Evolutionary conservation across 1,140 invertebrate species (phyloP).

Genomic region (Holotrichia oblita): DNA sequence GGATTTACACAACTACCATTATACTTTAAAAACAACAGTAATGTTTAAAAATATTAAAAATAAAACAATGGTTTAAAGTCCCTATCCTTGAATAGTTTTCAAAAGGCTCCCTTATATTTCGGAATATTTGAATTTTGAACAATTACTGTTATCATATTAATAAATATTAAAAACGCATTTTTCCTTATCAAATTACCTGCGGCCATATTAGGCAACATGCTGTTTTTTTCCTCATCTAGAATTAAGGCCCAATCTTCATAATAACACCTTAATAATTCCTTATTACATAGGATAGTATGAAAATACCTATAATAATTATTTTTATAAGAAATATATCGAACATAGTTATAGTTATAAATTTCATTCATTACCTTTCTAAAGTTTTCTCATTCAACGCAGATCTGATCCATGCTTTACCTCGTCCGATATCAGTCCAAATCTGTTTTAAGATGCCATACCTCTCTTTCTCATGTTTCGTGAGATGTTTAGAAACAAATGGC

Average conservation of each 20-base stretch:
- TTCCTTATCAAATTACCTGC: slow-evolving; percentile 68
- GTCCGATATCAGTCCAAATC: slow-evolving; percentile 82
- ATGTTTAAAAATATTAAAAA: no score
- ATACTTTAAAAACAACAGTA: no score
- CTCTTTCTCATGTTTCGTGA: slow-evolving; percentile 89
- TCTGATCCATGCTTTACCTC: slow-evolving; percentile 87
- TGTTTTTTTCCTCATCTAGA: slow-evolving; percentile 77
- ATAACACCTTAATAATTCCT: slow-evolving; percentile 71
- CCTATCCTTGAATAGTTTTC: no score
- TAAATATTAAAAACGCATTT: no score
- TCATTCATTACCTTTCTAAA: slow-evolving; percentile 73
- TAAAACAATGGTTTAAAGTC: no score
- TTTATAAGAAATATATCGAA: slow-evolving; percentile 48
- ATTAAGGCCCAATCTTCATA: slow-evolving; percentile 89
- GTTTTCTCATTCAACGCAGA: slow-evolving; percentile 89
- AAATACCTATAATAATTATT: slow-evolving; percentile 66
- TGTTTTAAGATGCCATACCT: slow-evolving; percentile 82
- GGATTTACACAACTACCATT: no score
- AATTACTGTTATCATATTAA: neutral
- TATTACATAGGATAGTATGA: slow-evolving; percentile 76
- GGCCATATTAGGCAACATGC: slow-evolving; percentile 81
- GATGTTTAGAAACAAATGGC: slow-evolving; percentile 75
- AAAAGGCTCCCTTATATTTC: no score
- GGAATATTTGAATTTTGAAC: neutral
- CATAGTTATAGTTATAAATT: neutral